phyloP scores from a whole-genome alignment of 2,888 invertebrate species.

The Brachyptera risi region DNA sequence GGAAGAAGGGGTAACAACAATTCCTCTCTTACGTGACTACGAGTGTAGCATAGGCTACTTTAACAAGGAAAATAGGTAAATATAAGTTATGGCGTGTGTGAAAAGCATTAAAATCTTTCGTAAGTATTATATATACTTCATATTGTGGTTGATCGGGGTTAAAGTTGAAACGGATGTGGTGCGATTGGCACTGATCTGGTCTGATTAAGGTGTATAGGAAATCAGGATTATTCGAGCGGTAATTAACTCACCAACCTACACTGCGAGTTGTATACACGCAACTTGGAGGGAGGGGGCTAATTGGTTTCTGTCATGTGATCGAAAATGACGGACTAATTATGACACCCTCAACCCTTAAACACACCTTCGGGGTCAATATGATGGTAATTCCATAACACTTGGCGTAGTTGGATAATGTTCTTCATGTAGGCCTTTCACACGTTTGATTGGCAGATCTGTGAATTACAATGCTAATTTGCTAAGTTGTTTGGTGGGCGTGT shows the following conservation, averaged over 20 bases:
- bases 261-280: background rate
- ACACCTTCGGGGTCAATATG: background rate
- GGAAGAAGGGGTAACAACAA: too few relatives aligned
- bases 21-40: too few relatives aligned
- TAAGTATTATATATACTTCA: too few relatives aligned
- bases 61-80: too few relatives aligned
- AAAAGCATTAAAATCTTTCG: too few relatives aligned
- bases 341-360: background rate
- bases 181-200: constrained; percentile 3
- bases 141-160: too few relatives aligned
- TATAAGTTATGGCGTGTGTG: too few relatives aligned
- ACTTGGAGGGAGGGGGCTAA: constrained; percentile 2
- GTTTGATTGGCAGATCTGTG: constrained; percentile 2
- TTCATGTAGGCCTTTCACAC: background rate
- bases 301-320: constrained; percentile 14
- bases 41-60: too few relatives aligned
- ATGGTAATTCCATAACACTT: too few relatives aligned
- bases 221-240: constrained; percentile 4
- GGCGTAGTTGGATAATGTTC: too few relatives aligned
- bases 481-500: too few relatives aligned
- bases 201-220: constrained; percentile 18
- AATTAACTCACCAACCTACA: constrained; percentile 12
- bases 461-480: too few relatives aligned
- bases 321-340: constrained; percentile 13
- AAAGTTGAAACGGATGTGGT: background rate